These are phyloP conservation scores for Enoplosus armatus DNA, from an alignment of 2,797 vertebrate species.

Conservation along the genomic window DNA sequence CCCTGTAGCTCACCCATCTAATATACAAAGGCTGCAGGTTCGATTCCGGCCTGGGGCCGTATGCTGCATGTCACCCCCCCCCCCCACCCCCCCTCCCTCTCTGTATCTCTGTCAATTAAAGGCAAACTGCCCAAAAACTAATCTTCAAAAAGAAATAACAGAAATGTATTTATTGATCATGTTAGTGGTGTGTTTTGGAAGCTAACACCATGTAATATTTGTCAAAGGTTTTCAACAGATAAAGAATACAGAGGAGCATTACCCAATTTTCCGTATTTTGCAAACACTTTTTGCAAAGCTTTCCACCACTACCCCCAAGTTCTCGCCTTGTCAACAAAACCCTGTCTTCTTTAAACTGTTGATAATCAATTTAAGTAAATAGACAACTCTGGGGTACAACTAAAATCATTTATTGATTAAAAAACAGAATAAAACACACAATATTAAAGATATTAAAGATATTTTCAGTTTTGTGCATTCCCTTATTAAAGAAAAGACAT, in stretches of 20 bases:
- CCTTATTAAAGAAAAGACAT: not conserved
- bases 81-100: too few relatives aligned
- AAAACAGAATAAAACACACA: not conserved
- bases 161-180: too few relatives aligned
- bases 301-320: not conserved
- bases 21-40: too few relatives aligned
- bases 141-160: too few relatives aligned
- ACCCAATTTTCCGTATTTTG: not conserved
- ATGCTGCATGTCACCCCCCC: too few relatives aligned
- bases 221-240: not conserved
- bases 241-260: not conserved
- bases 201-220: too few relatives aligned
- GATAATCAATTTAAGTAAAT: not conserved
- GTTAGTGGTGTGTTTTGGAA: too few relatives aligned
- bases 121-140: too few relatives aligned
- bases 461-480: not conserved
- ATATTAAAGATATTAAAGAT: not conserved
- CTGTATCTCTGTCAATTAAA: too few relatives aligned
- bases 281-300: not conserved
- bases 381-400: not conserved
- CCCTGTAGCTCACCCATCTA: too few relatives aligned
- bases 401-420: constrained; percentile 6
- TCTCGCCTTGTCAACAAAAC: not conserved
- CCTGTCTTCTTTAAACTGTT: too few relatives aligned
- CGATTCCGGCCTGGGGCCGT: too few relatives aligned